Evolutionary conservation across 1,140 invertebrate species (phyloP), one percentile per base, ranked within the genome.

Genomic region (Drosophila mojavensis): DNA sequence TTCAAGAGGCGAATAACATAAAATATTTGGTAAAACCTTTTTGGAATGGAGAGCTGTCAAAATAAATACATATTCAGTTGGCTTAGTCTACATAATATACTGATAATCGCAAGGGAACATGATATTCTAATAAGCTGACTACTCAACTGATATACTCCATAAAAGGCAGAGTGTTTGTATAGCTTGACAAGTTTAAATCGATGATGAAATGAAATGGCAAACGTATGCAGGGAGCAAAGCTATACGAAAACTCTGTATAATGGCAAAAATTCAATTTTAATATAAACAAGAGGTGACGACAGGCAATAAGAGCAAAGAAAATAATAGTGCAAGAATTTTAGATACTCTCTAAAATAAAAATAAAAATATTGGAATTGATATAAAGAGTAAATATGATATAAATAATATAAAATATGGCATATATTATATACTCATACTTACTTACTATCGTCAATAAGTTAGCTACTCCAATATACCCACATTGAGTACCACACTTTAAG

Each of bases 221-320:
- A 56, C 41, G 70, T 51, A 67, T 62, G 53, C 36, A 58, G 39
- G 36, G n/a, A 61, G 33, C 26, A 65, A 43, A 55, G 50, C 61
- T 60, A 30, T 63, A 55, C 30, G 51, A 33, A 47, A 39, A 48
- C 45, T 43, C 28, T 61, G 64, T 74, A 79, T 68, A 56, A 78
- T 79, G 75, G 64, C 61, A 36, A 75, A 79, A 74, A 79, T 77
- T 79, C 74, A 79, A 79, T 79, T 79, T 79, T 79, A 68, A 77
- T 72, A 73, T 67, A 76, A 76, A 79, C 77, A 79, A 79, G 76
- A 67, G 74, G 58, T 51, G 41, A 71, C 15, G 56, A 55, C 54
- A 33, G 10, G 26, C 9, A 9, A 10, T n/a, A n/a, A 50, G 47
- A 47, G 11, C 28, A 54, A 54, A 28, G 15, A 17, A 36, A 55